Conservation (phyloP, 2,797 vertebrate genomes). For the Sebastes aleutianus region DNA sequence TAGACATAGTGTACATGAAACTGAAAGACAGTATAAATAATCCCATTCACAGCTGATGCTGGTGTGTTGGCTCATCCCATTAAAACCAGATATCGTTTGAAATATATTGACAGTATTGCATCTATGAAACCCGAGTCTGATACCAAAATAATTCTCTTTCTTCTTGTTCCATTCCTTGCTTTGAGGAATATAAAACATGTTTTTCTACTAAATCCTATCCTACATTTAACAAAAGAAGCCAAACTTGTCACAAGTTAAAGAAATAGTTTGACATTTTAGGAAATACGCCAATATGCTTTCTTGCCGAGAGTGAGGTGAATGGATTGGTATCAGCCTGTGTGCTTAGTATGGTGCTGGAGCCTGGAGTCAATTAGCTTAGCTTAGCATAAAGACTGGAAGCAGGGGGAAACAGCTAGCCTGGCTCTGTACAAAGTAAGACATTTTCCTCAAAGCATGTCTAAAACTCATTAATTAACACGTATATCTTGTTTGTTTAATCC, state of each 20-base stretch:
- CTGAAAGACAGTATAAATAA: neutral
- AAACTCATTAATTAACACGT: too few relatives aligned
- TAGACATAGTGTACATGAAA: neutral
- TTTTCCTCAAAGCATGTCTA: too few relatives aligned
- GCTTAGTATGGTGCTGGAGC: neutral
- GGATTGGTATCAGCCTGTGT: neutral
- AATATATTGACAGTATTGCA: neutral
- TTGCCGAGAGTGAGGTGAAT: fast-evolving
- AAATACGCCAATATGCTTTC: neutral
- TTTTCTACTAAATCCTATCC: neutral
- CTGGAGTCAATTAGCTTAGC: neutral
- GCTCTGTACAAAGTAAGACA: too few relatives aligned
- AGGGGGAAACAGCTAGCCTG: too few relatives aligned
- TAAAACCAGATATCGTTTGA: neutral
- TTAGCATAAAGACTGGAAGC: too few relatives aligned
- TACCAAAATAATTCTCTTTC: neutral
- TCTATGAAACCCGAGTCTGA: neutral
- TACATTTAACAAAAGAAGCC: neutral
- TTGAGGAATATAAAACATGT: neutral
- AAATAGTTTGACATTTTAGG: neutral
- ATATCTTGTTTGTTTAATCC: too few relatives aligned
- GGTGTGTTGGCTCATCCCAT: neutral
- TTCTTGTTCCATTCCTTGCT: neutral
- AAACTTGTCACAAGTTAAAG: neutral
- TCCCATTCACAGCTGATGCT: neutral